These are phyloP conservation scores for Potamilus streckersoni DNA, from an alignment of 1,140 invertebrate genomes.

Conservation along the genomic window DNA sequence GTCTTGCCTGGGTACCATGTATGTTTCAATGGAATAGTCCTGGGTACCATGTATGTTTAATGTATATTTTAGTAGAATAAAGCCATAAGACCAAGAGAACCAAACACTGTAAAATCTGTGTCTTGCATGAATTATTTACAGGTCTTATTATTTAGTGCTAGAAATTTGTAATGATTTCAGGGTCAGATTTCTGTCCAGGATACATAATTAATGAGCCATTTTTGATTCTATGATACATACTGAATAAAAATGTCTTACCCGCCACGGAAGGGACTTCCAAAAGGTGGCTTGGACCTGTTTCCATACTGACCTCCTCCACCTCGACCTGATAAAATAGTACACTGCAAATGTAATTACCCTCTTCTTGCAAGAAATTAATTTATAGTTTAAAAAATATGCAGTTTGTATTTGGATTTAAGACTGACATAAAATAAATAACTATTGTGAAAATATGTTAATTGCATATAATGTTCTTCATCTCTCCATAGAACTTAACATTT, in stretches of 20 bases:
- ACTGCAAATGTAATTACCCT: neutral
- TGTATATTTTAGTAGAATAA: too few species aligned
- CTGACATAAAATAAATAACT: neutral
- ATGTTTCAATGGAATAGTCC: too few species aligned
- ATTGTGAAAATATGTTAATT: neutral
- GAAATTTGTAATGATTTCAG: neutral
- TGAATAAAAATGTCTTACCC: neutral
- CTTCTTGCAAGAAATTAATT: neutral
- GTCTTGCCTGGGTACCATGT: too few species aligned
- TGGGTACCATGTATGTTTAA: too few species aligned
- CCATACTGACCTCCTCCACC: slow-evolving; percentile 18
- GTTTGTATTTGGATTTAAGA: neutral
- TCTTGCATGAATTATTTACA: neutral
- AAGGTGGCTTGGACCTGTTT: slow-evolving; percentile 27
- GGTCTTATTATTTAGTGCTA: neutral
- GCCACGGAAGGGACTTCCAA: slow-evolving; percentile 2
- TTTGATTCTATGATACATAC: neutral
- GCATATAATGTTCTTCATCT: neutral
- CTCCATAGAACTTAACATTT: neutral
- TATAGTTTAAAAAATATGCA: neutral
- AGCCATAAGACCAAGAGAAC: neutral
- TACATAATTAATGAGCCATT: neutral
- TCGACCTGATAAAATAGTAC: slow-evolving; percentile 10
- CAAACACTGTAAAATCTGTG: neutral
- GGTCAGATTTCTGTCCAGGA: neutral